Evolutionary conservation across 1,140 invertebrate species (phyloP).

Genomic region (Eueides isabella): DNA sequence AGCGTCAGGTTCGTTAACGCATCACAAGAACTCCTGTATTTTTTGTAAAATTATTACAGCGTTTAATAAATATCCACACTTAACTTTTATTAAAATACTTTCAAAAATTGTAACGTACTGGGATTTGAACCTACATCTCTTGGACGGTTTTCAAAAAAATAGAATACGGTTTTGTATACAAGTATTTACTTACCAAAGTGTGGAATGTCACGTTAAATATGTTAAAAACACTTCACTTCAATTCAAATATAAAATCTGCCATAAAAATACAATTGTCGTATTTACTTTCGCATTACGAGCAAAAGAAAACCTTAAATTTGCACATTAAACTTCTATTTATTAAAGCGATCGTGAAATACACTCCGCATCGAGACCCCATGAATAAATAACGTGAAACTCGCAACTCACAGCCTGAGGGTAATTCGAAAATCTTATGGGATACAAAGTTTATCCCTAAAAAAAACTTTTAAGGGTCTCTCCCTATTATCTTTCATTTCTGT

Average conservation of each 20-base stretch:
- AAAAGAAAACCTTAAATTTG: background rate
- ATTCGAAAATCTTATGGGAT: conserved; percentile 74
- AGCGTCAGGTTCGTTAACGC: no score
- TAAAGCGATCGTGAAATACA: conserved; percentile 16
- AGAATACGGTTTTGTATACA: no score
- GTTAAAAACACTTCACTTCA: background rate
- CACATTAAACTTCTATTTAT: conserved; percentile 15
- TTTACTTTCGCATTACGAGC: background rate
- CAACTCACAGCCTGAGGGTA: conserved; percentile 55
- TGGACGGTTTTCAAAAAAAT: no score
- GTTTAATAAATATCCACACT: no score
- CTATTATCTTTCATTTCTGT: conserved; percentile 81
- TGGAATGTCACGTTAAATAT: no score
- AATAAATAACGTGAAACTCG: conserved; percentile 72
- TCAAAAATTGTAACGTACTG: no score
- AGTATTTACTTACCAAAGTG: no score
- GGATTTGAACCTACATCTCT: no score
- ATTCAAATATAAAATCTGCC: background rate
- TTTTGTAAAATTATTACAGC: no score
- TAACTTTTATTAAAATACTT: no score
- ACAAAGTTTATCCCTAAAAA: conserved; percentile 65
- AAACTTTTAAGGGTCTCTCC: conserved; percentile 61
- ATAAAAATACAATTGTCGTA: background rate
- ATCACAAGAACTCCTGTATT: no score
- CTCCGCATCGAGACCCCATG: conserved; percentile 47